A percentile compares a stretch with the other conserved stretches of the same genome.
These are phyloP conservation scores for Thymallus thymallus DNA, from an alignment of 2,113 vertebrate species.

Conservation along the genomic window DNA sequence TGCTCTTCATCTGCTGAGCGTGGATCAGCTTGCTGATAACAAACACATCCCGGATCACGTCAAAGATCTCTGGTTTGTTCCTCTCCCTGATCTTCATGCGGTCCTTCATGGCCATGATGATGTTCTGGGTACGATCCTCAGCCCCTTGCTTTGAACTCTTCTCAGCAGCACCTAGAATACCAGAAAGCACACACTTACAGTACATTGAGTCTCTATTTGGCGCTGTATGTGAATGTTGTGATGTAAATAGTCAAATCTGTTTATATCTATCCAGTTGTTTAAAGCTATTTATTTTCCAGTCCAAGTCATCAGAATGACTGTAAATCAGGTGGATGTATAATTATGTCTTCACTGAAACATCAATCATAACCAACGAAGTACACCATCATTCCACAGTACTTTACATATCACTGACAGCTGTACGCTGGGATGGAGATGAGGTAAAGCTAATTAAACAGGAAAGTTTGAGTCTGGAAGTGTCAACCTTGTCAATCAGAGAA, in stretches of 20 bases:
- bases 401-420: neutral
- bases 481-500: slow-evolving; percentile 9
- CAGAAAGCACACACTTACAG: neutral
- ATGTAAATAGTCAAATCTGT: too few species aligned
- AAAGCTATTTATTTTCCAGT: neutral
- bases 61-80: slow-evolving; percentile 98
- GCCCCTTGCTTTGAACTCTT: slow-evolving; percentile 97
- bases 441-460: slow-evolving; percentile 5
- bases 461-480: neutral
- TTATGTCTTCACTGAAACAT: slow-evolving; percentile 1
- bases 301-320: neutral
- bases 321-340: slow-evolving; percentile 76
- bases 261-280: too few species aligned
- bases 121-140: slow-evolving; percentile 95
- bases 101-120: slow-evolving; percentile 99
- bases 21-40: slow-evolving; percentile 84
- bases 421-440: neutral
- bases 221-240: neutral
- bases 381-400: neutral
- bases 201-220: neutral
- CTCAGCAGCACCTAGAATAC: slow-evolving; percentile 86
- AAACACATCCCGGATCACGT: slow-evolving; percentile 93
- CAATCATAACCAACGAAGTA: slow-evolving; percentile 12
- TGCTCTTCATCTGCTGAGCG: slow-evolving; percentile 94
- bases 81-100: slow-evolving; percentile 98